Conservation (phyloP, 2,797 vertebrate genomes). For the Paguma larvata region DNA sequence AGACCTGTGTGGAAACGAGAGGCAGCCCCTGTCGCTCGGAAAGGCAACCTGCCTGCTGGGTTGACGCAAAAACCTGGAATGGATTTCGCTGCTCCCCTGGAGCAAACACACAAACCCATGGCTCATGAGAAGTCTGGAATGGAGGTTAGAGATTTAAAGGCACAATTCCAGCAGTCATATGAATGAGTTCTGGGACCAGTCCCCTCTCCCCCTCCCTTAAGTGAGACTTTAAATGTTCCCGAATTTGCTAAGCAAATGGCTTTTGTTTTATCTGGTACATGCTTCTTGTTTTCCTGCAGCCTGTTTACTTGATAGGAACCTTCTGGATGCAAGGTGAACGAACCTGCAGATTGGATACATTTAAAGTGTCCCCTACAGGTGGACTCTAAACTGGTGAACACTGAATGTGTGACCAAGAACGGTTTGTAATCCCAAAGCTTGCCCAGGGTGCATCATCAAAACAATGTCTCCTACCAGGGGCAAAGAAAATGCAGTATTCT, state of each 20-base stretch:
- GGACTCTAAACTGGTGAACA: background rate
- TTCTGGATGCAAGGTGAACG: background rate
- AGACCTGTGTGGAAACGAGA: background rate
- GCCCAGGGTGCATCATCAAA: background rate
- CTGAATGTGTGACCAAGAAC: background rate
- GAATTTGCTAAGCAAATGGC: background rate
- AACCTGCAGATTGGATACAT: background rate
- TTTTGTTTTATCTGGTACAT: background rate
- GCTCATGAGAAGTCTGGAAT: background rate
- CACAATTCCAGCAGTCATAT: background rate
- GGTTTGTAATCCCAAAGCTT: background rate
- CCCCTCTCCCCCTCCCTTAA: background rate
- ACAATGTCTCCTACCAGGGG: background rate
- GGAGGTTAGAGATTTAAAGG: background rate
- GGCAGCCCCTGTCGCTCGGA: background rate
- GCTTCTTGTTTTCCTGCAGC: background rate
- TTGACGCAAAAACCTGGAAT: background rate
- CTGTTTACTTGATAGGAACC: background rate
- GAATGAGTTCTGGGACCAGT: background rate
- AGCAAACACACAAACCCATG: background rate
- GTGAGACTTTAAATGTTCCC: slow-evolving; percentile 2
- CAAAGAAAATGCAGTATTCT: background rate
- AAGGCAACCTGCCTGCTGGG: background rate
- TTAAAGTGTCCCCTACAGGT: background rate
- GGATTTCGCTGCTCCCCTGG: slow-evolving; percentile 36